Percentiles rank a stretch among this genome's conserved stretches.
phyloP scores from a whole-genome alignment of 2,113 vertebrate genomes.

The Silurus asotus region DNA sequence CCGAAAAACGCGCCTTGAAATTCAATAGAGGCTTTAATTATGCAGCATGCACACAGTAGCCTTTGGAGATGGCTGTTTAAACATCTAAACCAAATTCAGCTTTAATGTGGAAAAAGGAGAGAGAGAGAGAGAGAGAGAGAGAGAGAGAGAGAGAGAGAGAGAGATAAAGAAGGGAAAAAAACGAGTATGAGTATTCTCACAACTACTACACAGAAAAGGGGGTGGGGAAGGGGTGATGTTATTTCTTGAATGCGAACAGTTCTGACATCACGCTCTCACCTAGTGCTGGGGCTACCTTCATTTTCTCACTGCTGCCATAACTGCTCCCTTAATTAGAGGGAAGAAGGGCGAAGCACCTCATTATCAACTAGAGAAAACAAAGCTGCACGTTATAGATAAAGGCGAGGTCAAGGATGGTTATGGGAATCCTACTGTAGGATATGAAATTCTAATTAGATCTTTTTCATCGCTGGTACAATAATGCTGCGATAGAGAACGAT shows the following conservation, averaged over 20 bases:
- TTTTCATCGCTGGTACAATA: constrained; percentile 20
- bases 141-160: not conserved
- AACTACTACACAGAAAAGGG: constrained; percentile 3
- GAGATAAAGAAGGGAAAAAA: not conserved
- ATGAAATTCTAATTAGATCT: constrained; percentile 16
- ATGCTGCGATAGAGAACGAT: not conserved
- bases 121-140: not conserved
- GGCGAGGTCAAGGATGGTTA: constrained; percentile 34
- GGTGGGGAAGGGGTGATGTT: not conserved
- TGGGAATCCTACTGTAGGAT: not conserved
- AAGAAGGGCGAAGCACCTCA: constrained; percentile 25
- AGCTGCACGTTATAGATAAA: not conserved
- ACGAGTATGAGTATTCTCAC: constrained; percentile 19
- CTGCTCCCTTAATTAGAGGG: constrained; percentile 40
- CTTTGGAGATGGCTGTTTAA: constrained; percentile 69
- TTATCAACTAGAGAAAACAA: constrained; percentile 38
- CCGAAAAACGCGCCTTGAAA: constrained; percentile 60
- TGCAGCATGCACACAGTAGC: constrained; percentile 66
- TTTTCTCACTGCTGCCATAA: not conserved
- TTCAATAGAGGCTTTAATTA: constrained; percentile 72
- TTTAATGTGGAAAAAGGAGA: constrained; percentile 41
- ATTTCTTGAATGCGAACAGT: constrained; percentile 12
- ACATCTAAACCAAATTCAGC: constrained; percentile 62
- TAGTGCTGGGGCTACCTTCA: not conserved
- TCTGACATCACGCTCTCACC: constrained; percentile 4